Base-by-base conservation (phyloP, 2,888 invertebrate genomes). In the Mycalesis mineus region DNA sequence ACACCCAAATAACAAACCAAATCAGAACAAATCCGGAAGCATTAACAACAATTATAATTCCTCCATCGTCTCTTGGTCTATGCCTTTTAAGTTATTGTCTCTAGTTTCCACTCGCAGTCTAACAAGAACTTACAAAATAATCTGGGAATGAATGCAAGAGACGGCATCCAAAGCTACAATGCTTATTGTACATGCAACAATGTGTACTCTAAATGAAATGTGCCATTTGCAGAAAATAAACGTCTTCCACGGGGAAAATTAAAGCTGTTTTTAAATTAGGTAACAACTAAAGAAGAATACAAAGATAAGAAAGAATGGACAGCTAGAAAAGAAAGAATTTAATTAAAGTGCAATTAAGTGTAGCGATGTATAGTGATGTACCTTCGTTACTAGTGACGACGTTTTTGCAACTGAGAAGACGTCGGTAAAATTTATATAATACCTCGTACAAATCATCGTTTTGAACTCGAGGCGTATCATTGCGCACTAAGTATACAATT, bases 81-180 rank as follows among this genome's bases (percentile, higher is more conserved):
- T 15, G 14, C 41, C 9, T 41, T 29, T 29, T 3, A 13, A 44
- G 13, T 13, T 29, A 47, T 47, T 47, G 15, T 47, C 31, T 33
- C 44, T 29, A 29, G 29, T 31, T 29, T 15, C 31, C 6, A 14
- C 14, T 14, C 44, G 29, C 28, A 28, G 29, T 13, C 22, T 22
- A 42, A 22, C 37, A 49, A 36, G 37, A 49, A 17, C 39, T 50
- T 42, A 52, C 41, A 52, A 41, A 52, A 52, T 52, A 31, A 33
- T 41, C 51, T 33, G 28, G 17, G 13, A 52, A 33, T 52, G 51
- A 52, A 52, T 41, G 41, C 41, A n/a, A 33, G 50, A 52, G 51
- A 33, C 31, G n/a, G 51, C 51, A 22, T 52, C 41, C 15, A 42
- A 33, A 52, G 31, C 31, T 41, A 52, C 33, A 42, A 41, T 52